Percentiles rank a stretch among this genome's conserved stretches.
Evolutionary conservation across 2,888 invertebrate genomes (phyloP).

Genomic region (Apodemia hepburni): DNA sequence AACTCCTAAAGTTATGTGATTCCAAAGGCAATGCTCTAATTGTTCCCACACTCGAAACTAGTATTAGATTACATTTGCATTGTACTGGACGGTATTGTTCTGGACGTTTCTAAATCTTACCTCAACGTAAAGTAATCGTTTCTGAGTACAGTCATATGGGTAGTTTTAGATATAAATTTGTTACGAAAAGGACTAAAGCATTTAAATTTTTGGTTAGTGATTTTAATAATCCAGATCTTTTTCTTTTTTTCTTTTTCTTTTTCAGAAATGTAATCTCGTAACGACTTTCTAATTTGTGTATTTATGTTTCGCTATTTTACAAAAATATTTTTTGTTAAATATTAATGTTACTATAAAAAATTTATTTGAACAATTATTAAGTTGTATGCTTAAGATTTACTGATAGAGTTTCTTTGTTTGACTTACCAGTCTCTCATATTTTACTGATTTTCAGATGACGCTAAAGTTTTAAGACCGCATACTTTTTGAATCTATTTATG

Average conservation of each 20-base stretch:
- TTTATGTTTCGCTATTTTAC: too few species aligned
- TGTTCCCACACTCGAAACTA: conserved; percentile 45
- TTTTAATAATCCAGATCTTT: neutral
- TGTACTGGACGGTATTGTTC: conserved; percentile 45
- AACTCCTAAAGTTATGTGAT: neutral
- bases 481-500: too few species aligned
- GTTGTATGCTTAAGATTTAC: too few species aligned
- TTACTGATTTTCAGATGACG: too few species aligned
- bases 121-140: conserved; percentile 51
- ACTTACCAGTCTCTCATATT: too few species aligned
- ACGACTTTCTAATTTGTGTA: too few species aligned
- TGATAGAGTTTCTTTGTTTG: too few species aligned
- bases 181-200: neutral
- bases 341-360: too few species aligned
- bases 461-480: too few species aligned
- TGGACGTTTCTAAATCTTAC: conserved; percentile 67
- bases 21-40: conserved; percentile 50
- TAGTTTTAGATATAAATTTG: neutral
- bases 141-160: conserved; percentile 48
- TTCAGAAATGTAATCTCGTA: neutral
- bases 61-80: conserved; percentile 56
- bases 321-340: too few species aligned
- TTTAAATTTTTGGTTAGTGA: neutral
- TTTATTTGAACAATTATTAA: too few species aligned
- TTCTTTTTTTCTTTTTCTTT: too few species aligned